Evolutionary conservation across 1,140 invertebrate species (phyloP).

Genomic region (Bicyclus anynana): DNA sequence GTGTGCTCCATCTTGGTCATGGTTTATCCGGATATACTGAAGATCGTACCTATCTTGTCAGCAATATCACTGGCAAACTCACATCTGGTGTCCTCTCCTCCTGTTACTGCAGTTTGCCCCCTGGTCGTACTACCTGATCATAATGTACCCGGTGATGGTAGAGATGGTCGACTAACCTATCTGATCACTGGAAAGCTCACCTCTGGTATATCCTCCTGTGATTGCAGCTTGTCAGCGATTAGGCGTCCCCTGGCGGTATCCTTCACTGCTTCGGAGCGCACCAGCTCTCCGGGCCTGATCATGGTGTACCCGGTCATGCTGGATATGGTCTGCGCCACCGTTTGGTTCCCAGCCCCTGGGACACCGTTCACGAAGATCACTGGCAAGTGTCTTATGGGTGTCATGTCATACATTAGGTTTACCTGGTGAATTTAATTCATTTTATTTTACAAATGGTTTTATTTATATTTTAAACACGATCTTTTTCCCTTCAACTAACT

Average conservation of each 20-base stretch:
- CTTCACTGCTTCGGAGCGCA: conserved; percentile 56
- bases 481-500: no score
- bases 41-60: no score
- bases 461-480: no score
- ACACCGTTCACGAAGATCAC: conserved; percentile 76
- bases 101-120: no score
- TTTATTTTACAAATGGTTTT: no score
- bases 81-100: no score
- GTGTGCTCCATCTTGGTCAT: no score
- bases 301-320: conserved; percentile 68
- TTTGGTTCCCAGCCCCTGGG: conserved; percentile 71
- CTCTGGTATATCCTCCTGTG: conserved; percentile 60
- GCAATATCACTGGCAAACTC: no score
- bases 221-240: conserved; percentile 59
- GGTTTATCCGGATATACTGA: no score
- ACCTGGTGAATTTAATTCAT: conserved; percentile 25
- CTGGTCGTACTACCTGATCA: no score
- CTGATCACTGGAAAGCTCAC: conserved; percentile 21
- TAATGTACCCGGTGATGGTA: no score
- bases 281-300: conserved; percentile 64
- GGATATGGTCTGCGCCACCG: conserved; percentile 70
- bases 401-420: conserved; percentile 54
- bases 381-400: conserved; percentile 61
- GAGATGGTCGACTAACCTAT: no score
- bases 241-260: conserved; percentile 63